Conservation (phyloP, 2,113 vertebrate genomes). For the Galbula dea region DNA sequence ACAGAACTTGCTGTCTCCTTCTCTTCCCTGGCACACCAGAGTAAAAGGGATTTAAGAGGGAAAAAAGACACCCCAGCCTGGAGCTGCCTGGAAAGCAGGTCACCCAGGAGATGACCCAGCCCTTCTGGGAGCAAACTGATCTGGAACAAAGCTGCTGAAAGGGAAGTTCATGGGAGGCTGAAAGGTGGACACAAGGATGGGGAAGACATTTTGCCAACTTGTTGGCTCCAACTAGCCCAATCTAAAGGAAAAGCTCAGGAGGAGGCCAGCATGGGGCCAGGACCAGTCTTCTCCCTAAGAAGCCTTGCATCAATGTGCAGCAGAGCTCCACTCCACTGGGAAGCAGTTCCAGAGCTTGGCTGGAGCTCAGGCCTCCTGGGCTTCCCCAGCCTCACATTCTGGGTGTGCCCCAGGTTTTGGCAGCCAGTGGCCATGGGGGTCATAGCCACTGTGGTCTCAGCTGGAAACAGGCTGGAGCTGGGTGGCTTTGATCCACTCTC, state of each 20-base stretch:
- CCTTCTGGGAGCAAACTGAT: neutral
- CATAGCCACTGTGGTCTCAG: fast-evolving
- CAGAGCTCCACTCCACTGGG: neutral
- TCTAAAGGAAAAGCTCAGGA: neutral
- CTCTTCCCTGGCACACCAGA: fast-evolving
- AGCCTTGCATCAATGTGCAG: neutral
- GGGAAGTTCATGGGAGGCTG: neutral
- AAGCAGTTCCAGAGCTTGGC: neutral
- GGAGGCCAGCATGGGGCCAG: neutral
- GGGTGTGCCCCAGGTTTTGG: neutral
- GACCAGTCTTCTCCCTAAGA: neutral
- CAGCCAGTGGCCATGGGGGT: neutral
- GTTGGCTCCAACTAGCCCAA: neutral
- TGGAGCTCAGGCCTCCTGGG: neutral
- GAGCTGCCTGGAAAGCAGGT: fast-evolving
- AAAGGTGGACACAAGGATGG: neutral
- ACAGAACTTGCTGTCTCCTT: neutral
- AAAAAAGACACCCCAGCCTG: neutral
- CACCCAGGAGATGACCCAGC: neutral
- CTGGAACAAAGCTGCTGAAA: neutral
- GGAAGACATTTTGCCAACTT: neutral
- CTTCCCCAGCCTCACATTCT: neutral
- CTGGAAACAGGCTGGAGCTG: neutral
- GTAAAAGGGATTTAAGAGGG: neutral
- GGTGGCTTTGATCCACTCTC: neutral